Evolutionary conservation across 2,113 vertebrate genomes (phyloP), one percentile per base, ranked within the genome.

Genomic region (Percopsis transmontana): DNA sequence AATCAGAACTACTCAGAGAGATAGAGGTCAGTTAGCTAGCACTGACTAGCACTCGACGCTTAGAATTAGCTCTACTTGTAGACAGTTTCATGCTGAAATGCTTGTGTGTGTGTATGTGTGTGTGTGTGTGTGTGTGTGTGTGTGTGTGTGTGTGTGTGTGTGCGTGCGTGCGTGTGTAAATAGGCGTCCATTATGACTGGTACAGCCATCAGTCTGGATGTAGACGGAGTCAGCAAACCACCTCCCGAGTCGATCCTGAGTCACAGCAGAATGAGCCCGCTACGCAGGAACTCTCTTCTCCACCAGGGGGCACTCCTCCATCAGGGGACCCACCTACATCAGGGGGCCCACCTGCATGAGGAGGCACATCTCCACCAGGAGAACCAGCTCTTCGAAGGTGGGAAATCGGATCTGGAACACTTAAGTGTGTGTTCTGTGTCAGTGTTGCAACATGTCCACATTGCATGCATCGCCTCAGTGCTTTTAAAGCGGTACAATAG

Each of bases 151-250:
- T 23, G 24, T 19, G 12, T 40, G 56, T 10, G 12, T 23, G 18
- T 23, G 13, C 27, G 41, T 24, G n/a, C 57, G 14, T 47, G 60
- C 5, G 52, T 27, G 15, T 50, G 0, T 56, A 72, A 20, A 0
- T 85, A 99, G 97, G 96, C 95, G 0, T 98, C 96, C 67, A 98
- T 99, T 86, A 97, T 98, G 97, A 95, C 94, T 0, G 96, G 97
- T 68, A 92, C 93, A 0, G 93, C 95, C 63, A 95, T 95, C 60
- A 96, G 86, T 50, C 81, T 94, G 78, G 94, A 94, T 15, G 90
- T 96, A 6, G 94, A 97, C 1, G 90, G 94, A 48, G 67, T 65
- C 40, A 90, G 82, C 81, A 94, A 94, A 61, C 74, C 91, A 66
- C 88, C 90, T 6, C 61, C 82, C 39, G 94, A 96, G 66, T 74